Conservation (phyloP, 2,888 invertebrate genomes). For the Tetanocera ferruginea region DNA sequence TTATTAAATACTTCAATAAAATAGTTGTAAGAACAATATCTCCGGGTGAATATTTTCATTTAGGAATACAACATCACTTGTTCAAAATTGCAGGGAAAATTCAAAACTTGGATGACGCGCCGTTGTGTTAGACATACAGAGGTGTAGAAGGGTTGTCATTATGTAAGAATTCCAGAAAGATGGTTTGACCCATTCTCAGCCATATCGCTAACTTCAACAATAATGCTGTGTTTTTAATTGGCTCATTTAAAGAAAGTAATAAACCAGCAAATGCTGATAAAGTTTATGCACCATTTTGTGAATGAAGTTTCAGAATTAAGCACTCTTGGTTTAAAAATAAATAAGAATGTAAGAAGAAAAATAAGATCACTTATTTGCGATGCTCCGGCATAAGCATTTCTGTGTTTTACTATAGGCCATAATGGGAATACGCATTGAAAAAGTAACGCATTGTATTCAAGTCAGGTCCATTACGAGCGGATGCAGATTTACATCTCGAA, state of each 20-base stretch:
- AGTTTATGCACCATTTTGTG: conserved; percentile 4
- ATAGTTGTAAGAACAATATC: background rate
- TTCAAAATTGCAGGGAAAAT: background rate
- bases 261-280: background rate
- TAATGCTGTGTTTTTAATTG: too few species aligned
- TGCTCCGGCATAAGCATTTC: too few species aligned
- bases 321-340: background rate
- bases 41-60: conserved; percentile 18
- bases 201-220: background rate
- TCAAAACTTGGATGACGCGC: background rate
- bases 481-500: too few species aligned
- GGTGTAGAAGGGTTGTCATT: background rate
- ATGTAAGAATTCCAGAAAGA: background rate
- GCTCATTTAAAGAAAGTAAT: too few species aligned
- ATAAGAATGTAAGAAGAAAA: background rate
- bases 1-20: conserved; percentile 3
- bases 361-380: too few species aligned
- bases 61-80: background rate
- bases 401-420: too few species aligned
- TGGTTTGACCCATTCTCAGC: background rate
- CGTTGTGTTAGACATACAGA: background rate
- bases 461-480: too few species aligned
- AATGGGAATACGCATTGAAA: too few species aligned
- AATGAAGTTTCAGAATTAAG: background rate
- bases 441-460: too few species aligned